These are phyloP conservation scores for Lampris megalopsis DNA, from an alignment of 2,113 vertebrate species.

Conservation along the genomic window DNA sequence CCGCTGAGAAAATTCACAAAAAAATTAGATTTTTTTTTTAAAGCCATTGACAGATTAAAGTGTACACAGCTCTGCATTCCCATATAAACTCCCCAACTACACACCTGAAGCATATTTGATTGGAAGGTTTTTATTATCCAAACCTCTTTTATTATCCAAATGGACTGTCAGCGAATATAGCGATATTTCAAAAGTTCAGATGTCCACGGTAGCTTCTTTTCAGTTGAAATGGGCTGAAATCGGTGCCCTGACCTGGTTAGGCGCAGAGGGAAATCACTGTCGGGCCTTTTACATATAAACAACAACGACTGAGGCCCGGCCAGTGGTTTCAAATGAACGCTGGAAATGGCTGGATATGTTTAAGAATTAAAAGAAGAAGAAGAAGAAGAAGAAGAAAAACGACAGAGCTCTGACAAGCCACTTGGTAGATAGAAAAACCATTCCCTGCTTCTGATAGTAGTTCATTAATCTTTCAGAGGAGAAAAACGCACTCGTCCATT, in stretches of 20 bases:
- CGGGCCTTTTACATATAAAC: neutral
- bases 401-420: neutral
- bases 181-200: too few species aligned
- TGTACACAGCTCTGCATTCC: slow-evolving; percentile 1
- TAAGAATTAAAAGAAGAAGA: neutral
- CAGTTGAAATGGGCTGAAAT: too few species aligned
- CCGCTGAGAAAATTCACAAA: neutral
- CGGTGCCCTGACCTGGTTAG: neutral
- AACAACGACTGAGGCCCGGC: neutral
- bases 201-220: too few species aligned
- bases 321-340: slow-evolving; percentile 7
- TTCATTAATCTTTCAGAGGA: slow-evolving; percentile 1
- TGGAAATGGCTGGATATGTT: neutral
- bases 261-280: neutral
- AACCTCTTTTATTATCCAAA: too few species aligned
- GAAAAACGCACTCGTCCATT: neutral
- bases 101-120: neutral
- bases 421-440: neutral
- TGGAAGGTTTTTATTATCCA: neutral
- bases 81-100: slow-evolving; percentile 1
- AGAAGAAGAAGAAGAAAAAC: neutral
- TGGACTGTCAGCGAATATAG: too few species aligned
- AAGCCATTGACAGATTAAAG: too few species aligned
- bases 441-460: neutral
- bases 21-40: too few species aligned